These are phyloP conservation scores for Megaleporinus macrocephalus DNA, from an alignment of 2,113 vertebrate species.

Conservation along the genomic window DNA sequence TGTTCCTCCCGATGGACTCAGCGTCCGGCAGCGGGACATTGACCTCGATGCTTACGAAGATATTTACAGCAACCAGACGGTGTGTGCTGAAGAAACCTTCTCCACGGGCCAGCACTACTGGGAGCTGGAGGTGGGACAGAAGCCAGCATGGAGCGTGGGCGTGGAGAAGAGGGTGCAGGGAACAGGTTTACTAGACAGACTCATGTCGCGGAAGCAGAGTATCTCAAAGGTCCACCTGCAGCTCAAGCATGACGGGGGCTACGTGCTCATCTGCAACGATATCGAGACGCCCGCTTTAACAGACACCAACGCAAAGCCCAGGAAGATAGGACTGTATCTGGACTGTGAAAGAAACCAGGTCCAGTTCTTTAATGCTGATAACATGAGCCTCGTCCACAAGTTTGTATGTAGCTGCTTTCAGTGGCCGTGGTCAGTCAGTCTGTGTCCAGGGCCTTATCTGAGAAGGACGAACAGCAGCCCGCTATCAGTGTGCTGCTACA, in stretches of 20 bases:
- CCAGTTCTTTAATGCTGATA: constrained; percentile 61
- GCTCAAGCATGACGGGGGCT: constrained; percentile 49
- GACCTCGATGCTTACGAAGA: not conserved
- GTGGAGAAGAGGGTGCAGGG: constrained; percentile 38
- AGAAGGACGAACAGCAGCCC: no score
- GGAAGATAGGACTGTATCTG: constrained; percentile 59
- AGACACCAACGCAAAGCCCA: constrained; percentile 14
- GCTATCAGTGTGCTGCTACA: no score
- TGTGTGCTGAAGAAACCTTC: constrained; percentile 36
- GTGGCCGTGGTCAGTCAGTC: not conserved
- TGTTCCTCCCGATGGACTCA: constrained; percentile 53
- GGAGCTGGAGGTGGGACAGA: constrained; percentile 58
- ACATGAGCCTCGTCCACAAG: constrained; percentile 40
- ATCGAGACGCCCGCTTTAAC: not conserved
- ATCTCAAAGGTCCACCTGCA: constrained; percentile 20
- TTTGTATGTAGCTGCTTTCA: not conserved
- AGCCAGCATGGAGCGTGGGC: constrained; percentile 57
- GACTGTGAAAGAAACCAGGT: constrained; percentile 49
- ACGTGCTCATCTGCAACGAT: not conserved
- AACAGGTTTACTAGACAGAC: not conserved
- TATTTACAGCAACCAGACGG: constrained; percentile 16
- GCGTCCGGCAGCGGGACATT: constrained; percentile 31
- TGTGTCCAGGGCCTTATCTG: no score
- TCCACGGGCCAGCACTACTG: constrained; percentile 59
- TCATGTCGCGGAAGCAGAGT: not conserved